A percentile compares a stretch with the other conserved stretches of the same genome.
Evolutionary conservation across 2,113 vertebrate genomes (phyloP).

Genomic region (Trinectes maculatus): DNA sequence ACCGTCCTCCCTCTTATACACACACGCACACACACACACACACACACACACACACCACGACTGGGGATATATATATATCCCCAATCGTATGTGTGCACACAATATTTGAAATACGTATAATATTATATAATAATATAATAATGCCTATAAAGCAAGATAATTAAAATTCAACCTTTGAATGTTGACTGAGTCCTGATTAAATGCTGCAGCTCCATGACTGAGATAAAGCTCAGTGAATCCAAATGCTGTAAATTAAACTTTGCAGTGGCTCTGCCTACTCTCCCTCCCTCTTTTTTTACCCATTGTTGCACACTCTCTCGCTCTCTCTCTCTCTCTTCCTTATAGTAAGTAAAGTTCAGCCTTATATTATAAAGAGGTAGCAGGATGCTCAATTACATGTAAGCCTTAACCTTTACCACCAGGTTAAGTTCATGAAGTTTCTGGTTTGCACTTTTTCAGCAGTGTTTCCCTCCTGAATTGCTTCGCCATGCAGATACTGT

Average conservation of each 20-base stretch:
- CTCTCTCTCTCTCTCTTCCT: background rate
- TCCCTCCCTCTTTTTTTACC: background rate
- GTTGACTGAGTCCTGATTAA: constrained; percentile 60
- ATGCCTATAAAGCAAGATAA: constrained; percentile 39
- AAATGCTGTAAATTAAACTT: too few relatives aligned
- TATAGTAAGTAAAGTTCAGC: background rate
- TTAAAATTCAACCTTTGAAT: constrained; percentile 36
- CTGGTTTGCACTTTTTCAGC: too few relatives aligned
- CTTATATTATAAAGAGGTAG: background rate
- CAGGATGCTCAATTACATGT: background rate
- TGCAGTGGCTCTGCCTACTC: constrained; percentile 26
- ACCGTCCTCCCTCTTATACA: background rate
- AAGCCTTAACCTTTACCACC: too few relatives aligned
- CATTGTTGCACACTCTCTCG: too few relatives aligned
- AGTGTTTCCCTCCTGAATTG: too few relatives aligned
- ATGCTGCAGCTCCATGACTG: constrained; percentile 30
- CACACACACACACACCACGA: too few relatives aligned
- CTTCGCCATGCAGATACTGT: too few relatives aligned
- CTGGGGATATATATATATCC: too few relatives aligned
- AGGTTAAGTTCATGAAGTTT: too few relatives aligned
- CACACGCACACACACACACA: too few relatives aligned
- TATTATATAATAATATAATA: constrained; percentile 41
- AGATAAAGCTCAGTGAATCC: constrained; percentile 57
- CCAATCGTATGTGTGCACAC: constrained; percentile 21
- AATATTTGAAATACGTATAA: constrained; percentile 43